Evolutionary conservation across 2,797 vertebrate genomes (phyloP).

Genomic region (Paramormyrops hopkinsi): DNA sequence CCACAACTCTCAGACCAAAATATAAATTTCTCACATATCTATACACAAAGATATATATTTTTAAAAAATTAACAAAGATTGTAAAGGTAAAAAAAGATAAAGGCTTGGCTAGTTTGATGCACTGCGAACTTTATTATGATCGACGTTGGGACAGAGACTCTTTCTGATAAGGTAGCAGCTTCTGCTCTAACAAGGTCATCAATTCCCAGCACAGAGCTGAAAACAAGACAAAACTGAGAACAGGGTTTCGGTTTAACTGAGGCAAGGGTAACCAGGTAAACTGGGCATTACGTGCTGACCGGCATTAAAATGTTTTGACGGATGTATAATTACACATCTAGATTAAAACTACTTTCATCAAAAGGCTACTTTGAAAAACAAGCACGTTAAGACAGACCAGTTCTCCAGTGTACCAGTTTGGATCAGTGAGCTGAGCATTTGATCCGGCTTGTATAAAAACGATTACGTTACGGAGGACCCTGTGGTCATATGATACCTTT

Average conservation of each 20-base stretch:
- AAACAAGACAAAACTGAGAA: neutral
- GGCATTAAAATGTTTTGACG: neutral
- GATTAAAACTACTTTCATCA: slow-evolving; percentile 8
- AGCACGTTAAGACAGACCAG: neutral
- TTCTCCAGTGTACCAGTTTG: neutral
- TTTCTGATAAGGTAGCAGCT: neutral
- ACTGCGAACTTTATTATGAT: neutral
- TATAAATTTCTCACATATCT: neutral
- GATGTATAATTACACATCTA: neutral
- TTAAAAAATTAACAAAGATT: neutral
- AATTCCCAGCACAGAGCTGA: neutral
- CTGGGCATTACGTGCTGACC: neutral
- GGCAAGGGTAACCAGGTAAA: neutral
- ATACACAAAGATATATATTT: neutral
- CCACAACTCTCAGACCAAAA: neutral
- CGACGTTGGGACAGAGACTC: neutral
- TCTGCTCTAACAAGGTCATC: neutral
- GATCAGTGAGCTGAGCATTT: neutral
- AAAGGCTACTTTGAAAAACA: neutral
- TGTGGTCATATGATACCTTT: neutral
- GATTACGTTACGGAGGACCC: neutral
- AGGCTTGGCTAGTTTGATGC: neutral
- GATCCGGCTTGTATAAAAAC: neutral
- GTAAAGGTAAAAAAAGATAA: neutral
- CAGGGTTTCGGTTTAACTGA: neutral